phyloP scores from a whole-genome alignment of 2,113 vertebrate species.

The Megaceryle torquata region DNA sequence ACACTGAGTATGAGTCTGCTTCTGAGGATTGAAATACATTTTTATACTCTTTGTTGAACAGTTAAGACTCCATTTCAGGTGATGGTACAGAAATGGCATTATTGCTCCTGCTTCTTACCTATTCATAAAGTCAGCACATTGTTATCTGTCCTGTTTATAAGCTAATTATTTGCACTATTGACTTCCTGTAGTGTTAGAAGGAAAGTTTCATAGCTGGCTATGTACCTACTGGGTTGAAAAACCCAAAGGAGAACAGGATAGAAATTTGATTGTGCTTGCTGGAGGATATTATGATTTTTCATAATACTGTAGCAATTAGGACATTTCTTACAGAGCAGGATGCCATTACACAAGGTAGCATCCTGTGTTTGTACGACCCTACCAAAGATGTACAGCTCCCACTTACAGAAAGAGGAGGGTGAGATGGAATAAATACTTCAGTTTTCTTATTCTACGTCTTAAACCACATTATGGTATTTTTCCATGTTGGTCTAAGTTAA shows the following conservation, averaged over 20 bases:
- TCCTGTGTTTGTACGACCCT: background rate
- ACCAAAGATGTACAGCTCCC: background rate
- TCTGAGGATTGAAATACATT: background rate
- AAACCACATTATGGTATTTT: background rate
- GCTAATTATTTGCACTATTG: background rate
- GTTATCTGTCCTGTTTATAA: background rate
- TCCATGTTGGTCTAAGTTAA: background rate
- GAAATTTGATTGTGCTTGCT: background rate
- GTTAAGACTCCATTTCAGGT: background rate
- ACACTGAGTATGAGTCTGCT: background rate
- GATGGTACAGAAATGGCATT: background rate
- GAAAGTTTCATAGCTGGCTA: background rate
- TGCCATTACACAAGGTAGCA: background rate
- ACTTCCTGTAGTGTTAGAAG: background rate
- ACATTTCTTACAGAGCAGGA: background rate
- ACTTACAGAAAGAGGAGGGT: background rate
- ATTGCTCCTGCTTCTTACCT: background rate
- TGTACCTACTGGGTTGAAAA: background rate
- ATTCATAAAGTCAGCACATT: background rate
- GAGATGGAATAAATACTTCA: background rate
- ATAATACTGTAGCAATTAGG: background rate
- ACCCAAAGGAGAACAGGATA: background rate
- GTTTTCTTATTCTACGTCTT: background rate
- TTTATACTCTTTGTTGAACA: background rate
- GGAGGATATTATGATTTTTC: background rate